Evolutionary conservation across 1,140 invertebrate genomes (phyloP).

Genomic region (honey bee (Apis mellifera)): Amel_HAv3.1 CM009940.2:7310501-7311000

Average conservation of each 20-base stretch:
- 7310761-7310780: too few relatives aligned
- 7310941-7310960: slow-evolving; percentile 13
- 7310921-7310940: slow-evolving; percentile 7
- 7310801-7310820: not conserved
- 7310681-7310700: too few relatives aligned
- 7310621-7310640: slow-evolving; percentile 53
- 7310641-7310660: slow-evolving; percentile 63
- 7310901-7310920: slow-evolving; percentile 25
- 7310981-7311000: not conserved
- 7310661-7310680: not conserved
- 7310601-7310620: slow-evolving; percentile 61
- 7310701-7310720: too few relatives aligned
- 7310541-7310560: not conserved
- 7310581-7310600: slow-evolving; percentile 32
- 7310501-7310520: slow-evolving; percentile 51
- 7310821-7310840: slow-evolving; percentile 8
- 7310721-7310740: too few relatives aligned
- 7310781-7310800: slow-evolving; percentile 23
- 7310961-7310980: slow-evolving; percentile 15
- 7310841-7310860: slow-evolving; percentile 25
- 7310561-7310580: not conserved
- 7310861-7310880: slow-evolving; percentile 28
- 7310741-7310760: too few relatives aligned
- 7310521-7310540: not conserved
- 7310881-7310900: slow-evolving; percentile 9